Evolutionary conservation across 2,797 vertebrate genomes (phyloP), one percentile per base, ranked within the genome.

Genomic region (Poliocrania exsul): DNA sequence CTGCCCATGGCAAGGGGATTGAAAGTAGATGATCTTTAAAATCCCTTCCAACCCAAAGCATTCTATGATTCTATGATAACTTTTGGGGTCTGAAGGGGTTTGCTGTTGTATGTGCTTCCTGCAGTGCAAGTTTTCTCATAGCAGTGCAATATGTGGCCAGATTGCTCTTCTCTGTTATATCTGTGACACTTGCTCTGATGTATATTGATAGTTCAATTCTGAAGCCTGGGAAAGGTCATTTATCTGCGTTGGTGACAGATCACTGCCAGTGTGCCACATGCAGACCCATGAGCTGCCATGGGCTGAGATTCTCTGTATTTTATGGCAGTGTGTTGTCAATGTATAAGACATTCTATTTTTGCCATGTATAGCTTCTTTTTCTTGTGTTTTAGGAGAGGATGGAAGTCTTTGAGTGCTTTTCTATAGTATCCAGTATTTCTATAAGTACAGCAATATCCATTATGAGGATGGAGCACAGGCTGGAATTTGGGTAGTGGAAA

Each of bases 371-470:
- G 19, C 38, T 40, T 78, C 31, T 33, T 80, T 80, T 58, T 31
- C 46, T 46, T 61, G 18, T 44, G 58, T n/a, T 65, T 56, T 73
- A 20, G 66, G 44, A 29, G 28, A 51, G 11, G 23, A 16, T 28
- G 60, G 38, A 85, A 31, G 10, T 57, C 20, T 53, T 61, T 15
- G 14, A 51, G 28, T 69, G 9, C 28, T 77, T 56, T 57, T 31
- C 37, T 37, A 3, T 62, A 56, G 3, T 18, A 23, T 26, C 70
- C 54, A 31, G 50, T 16, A 33, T 77, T 65, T 53, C 61, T 16
- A 33, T 19, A 18, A 42, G 9, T 16, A 13, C 31, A 25, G 26
- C 33, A 31, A 18, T 37, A 17, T 25, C 38, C 0, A 0, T 40
- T 31, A 5, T 1, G 8, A 72, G 83, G 62, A 33, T 14, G 35